Evolutionary conservation across 2,888 invertebrate species (phyloP), one percentile per base, ranked within the genome.

Genomic region (Lasioglossum villosulum): DNA sequence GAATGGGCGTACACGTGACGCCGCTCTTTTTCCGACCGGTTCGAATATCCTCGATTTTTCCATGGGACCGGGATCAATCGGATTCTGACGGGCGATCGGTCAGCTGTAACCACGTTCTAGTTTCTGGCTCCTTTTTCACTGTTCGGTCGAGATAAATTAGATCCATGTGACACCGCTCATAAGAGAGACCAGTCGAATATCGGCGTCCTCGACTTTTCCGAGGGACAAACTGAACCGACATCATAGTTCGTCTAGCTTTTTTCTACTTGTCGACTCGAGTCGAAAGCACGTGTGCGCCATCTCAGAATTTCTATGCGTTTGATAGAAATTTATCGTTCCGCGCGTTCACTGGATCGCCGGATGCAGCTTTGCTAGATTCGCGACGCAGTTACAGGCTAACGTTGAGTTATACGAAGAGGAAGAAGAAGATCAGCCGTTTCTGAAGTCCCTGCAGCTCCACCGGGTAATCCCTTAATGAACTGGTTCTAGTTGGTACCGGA

Each of bases 1-100:
- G 66, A 84, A 88, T 90, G 90, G 90, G 90, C 90, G 90, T 89
- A 83, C 88, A 87, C 88, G 82, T 37, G 83, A 80, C 73, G 80
- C 66, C 75, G 74, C 79, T 78, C 37, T 52, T 78, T 77, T 83
- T 73, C 71, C 42, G 78, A 79, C 81, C 78, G 78, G 77, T 75
- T 30, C 63, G 14, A 76, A 42, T 71, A 70, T 70, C 63, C n/a
- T 48, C 52, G 23, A 76, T 79, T 83, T 52, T 45, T 63, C 70
- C n/a, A 19, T 27, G 70, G 37, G 39, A 2, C 37, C n/a, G 8
- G 10, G 70, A 70, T 70, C 70, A n/a, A 39, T 70, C n/a, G 5
- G 12, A 66, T 63, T 27, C 16, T 6, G 63, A 63, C 30, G 16
- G 30, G 30, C 30, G 6, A 27, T 23, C 48, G 10, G 56, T 56